A percentile compares a stretch with the other conserved stretches of the same genome.
Evolutionary conservation across 2,113 vertebrate species (phyloP).

Genomic region (Prionailurus bengalensis): DNA sequence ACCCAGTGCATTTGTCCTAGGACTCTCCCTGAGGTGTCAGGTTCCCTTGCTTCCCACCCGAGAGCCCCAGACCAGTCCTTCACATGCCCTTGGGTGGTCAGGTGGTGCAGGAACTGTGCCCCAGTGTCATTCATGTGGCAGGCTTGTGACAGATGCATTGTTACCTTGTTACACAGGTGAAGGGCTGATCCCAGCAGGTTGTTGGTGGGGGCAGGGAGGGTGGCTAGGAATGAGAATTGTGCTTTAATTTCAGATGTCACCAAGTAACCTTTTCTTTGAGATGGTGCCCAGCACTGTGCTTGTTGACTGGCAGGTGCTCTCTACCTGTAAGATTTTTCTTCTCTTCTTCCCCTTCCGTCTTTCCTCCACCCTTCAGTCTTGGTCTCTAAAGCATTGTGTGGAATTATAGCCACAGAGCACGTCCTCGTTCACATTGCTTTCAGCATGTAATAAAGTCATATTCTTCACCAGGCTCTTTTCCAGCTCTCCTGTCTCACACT

Average conservation of each 20-base stretch:
- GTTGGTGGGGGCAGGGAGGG: not conserved
- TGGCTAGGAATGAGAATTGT: constrained; percentile 48
- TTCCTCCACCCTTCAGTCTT: not conserved
- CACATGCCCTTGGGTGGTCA: not conserved
- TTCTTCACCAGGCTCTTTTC: constrained; percentile 62
- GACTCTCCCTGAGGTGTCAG: rapidly evolving
- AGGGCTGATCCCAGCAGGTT: not conserved
- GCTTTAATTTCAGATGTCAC: constrained; percentile 54
- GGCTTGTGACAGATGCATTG: not conserved
- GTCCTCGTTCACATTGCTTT: constrained; percentile 72
- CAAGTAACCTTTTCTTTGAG: constrained; percentile 61
- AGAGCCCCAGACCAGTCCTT: not conserved
- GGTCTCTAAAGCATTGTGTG: constrained; percentile 3
- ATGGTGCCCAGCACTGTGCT: not conserved
- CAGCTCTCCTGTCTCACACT: constrained; percentile 56
- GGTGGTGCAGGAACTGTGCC: not conserved
- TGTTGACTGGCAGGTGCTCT: not conserved
- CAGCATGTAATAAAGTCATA: constrained; percentile 66
- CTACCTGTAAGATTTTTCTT: not conserved
- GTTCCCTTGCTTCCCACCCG: not conserved
- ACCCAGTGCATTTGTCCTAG: not conserved
- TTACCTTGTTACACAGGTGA: not conserved
- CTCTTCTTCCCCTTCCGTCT: not conserved
- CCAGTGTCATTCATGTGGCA: not conserved
- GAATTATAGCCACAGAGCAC: constrained; percentile 67